Evolutionary conservation across 2,113 vertebrate genomes (phyloP).

Genomic region (Butorides virescens): DNA sequence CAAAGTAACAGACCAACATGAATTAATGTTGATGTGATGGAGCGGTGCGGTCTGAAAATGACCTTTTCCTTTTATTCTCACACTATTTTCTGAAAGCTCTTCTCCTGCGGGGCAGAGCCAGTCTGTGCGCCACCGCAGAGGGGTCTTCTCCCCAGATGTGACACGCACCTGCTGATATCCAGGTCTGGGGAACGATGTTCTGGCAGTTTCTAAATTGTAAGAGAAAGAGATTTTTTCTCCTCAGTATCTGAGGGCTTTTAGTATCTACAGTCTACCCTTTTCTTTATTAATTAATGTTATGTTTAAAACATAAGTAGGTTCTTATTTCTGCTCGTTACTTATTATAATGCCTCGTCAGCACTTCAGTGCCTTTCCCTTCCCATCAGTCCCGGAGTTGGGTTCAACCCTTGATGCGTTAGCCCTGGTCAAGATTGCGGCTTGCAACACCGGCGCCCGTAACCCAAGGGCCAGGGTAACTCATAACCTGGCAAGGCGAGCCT

Average conservation of each 20-base stretch:
- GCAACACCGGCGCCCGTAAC: background rate
- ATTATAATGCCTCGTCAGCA: background rate
- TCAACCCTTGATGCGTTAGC: background rate
- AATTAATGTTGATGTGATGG: conserved; percentile 47
- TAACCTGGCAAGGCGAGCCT: background rate
- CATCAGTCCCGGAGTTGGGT: fast-evolving
- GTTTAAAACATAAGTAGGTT: conserved; percentile 55
- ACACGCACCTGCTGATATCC: background rate
- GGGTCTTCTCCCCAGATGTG: background rate
- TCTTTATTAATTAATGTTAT: conserved; percentile 65
- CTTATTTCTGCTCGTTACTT: conserved; percentile 23
- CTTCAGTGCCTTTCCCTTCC: background rate
- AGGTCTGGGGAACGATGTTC: background rate
- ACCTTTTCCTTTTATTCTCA: conserved; percentile 26
- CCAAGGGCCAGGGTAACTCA: fast-evolving
- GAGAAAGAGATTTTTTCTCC: background rate
- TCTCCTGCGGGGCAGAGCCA: background rate
- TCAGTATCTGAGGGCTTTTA: conserved; percentile 10
- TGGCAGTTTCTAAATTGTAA: background rate
- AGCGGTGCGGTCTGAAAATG: background rate
- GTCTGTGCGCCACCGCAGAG: background rate
- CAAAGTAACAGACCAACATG: background rate
- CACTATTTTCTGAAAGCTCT: background rate
- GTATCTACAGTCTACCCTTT: background rate
- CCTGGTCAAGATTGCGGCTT: background rate